A percentile compares a stretch with the other conserved stretches of the same genome.
Conservation (phyloP, 2,113 vertebrate species). For the Anoplopoma fimbria region DNA sequence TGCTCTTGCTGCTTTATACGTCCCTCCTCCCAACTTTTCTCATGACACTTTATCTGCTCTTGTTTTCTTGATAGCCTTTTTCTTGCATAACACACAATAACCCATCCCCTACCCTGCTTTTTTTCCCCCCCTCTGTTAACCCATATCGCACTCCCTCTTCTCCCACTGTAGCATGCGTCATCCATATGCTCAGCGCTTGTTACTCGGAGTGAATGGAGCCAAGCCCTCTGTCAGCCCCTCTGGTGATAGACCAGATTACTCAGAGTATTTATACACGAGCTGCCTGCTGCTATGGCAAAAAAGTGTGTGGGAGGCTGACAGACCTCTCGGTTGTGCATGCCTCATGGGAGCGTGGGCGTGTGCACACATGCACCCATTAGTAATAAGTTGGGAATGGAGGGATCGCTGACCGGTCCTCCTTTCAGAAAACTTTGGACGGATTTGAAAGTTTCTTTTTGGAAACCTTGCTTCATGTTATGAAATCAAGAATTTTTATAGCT, state of each 20-base stretch:
- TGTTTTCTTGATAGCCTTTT: constrained; percentile 8
- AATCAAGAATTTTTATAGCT: neutral
- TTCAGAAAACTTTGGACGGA: neutral
- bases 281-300: constrained; percentile 43
- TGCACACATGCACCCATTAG: constrained; percentile 26
- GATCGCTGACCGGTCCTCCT: neutral
- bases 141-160: constrained; percentile 6
- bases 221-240: constrained; percentile 64
- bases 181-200: constrained; percentile 38
- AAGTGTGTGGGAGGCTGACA: constrained; percentile 51
- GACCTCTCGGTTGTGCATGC: constrained; percentile 46
- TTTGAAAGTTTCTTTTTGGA: neutral
- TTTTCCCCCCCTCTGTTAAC: neutral
- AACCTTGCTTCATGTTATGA: neutral
- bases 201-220: constrained; percentile 55
- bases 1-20: neutral
- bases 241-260: constrained; percentile 65
- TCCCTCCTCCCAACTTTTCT: neutral
- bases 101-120: neutral
- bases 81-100: constrained; percentile 30
- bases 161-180: constrained; percentile 49
- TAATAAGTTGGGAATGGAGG: constrained; percentile 34
- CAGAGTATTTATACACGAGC: constrained; percentile 64
- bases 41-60: constrained; percentile 10
- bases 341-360: constrained; percentile 52